Evolutionary conservation across 2,888 invertebrate species (phyloP), one percentile per base, ranked within the genome.

Genomic region (Cephus nigrinus): DNA sequence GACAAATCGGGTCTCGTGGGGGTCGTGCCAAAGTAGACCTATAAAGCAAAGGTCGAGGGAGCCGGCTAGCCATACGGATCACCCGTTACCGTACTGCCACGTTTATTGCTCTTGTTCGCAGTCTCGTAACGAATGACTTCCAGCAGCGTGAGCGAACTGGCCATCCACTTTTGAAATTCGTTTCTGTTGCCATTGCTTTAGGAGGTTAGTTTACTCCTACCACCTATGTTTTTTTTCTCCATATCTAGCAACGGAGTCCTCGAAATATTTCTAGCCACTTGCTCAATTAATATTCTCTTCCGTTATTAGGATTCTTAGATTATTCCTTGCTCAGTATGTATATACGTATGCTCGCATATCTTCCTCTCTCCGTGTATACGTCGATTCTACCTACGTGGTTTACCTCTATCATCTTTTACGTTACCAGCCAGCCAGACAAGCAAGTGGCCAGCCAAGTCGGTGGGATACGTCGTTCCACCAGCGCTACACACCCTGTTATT

Each of bases 1-100:
- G 91, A 91, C 91, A 91, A 91, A 91, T 91, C 90, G 90, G 85
- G 89, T 91, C 91, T 89, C 91, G 84, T 84, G 91, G 89, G 91
- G 89, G 88, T 90, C 90, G 89, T 91, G 88, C 87, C 87, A 83
- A 86, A 88, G 87, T 86, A 89, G 88, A 89, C 88, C 90, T 89
- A 91, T 91, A 90, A 90, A 90, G 86, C 87, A 86, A 89, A 90
- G 88, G 87, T 89, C 87, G 89, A 86, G 84, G 83, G 82, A 80
- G 83, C 83, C 80, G 81, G 68, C 76, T 75, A 75, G 74, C 78
- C 83, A 85, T 84, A 87, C 87, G 86, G 86, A 88, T 88, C 86
- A 87, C 84, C 85, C 88, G 89, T 88, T 87, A 86, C 85, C 86
- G 86, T 85, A 87, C 87, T 83, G 85, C 84, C 86, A 88, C 88